Conservation (phyloP, 2,113 vertebrate species). For the Numida meleagris region DNA sequence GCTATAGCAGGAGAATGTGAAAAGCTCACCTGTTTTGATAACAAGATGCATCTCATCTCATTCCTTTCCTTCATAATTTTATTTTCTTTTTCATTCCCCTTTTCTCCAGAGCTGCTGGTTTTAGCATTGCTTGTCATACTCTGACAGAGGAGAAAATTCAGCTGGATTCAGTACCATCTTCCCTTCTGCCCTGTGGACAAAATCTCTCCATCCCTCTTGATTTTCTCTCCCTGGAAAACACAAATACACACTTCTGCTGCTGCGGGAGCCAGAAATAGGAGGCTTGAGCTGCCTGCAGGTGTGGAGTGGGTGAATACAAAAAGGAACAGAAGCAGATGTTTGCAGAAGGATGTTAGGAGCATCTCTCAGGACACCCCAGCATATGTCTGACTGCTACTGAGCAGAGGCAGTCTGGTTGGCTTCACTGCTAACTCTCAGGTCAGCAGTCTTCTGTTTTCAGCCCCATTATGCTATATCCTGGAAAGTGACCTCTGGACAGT, state of each 20-base stretch:
- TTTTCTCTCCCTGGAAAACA: not conserved
- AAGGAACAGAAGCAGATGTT: not conserved
- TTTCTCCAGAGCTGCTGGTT: not conserved
- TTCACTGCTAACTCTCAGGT: not conserved
- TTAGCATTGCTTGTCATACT: not conserved
- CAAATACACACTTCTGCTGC: not conserved
- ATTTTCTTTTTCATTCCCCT: fast-evolving
- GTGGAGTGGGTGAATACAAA: not conserved
- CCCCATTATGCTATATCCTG: not conserved
- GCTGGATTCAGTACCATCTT: not conserved
- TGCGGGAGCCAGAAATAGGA: not conserved
- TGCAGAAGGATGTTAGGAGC: not conserved
- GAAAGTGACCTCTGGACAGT: not conserved
- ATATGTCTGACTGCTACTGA: not conserved
- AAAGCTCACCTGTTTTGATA: not conserved
- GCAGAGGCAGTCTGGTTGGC: not conserved
- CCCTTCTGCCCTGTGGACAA: not conserved
- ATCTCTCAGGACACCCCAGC: not conserved
- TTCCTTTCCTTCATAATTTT: not conserved
- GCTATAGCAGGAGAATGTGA: not conserved
- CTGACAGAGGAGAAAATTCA: not conserved
- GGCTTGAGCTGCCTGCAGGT: not conserved
- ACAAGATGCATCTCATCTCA: not conserved
- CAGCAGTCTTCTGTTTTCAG: not conserved
- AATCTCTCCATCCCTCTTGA: not conserved